A percentile compares a stretch with the other conserved stretches of the same genome.
These are phyloP conservation scores for Parauchenoglanis ngamensis DNA, from an alignment of 2,797 vertebrate genomes.

Conservation along the genomic window DNA sequence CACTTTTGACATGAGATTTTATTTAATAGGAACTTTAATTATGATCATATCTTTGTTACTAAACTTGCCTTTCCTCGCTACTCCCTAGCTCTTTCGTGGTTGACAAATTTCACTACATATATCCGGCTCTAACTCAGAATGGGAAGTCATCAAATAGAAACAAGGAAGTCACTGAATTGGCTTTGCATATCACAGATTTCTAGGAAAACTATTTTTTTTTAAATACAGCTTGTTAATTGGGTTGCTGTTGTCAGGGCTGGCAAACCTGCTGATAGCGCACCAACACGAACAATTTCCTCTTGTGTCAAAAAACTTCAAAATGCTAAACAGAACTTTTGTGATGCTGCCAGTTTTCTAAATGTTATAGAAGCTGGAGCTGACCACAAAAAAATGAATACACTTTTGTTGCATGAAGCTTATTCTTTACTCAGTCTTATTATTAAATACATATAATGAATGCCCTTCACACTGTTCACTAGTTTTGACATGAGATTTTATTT, in stretches of 20 bases:
- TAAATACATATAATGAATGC: not conserved
- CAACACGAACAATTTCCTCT: not conserved
- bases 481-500: not conserved
- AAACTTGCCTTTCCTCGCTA: not conserved
- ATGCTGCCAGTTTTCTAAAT: not conserved
- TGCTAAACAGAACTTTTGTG: not conserved
- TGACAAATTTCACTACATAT: not conserved
- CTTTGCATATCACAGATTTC: not conserved
- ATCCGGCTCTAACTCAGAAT: not conserved
- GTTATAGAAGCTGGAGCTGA: not conserved
- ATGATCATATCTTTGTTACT: not conserved
- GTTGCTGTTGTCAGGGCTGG: too few species aligned
- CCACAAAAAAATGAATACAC: not conserved
- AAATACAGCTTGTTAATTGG: too few species aligned
- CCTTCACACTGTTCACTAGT: not conserved
- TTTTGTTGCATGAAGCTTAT: not conserved
- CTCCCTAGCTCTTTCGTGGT: not conserved
- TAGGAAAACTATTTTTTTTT: too few species aligned
- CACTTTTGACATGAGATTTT: not conserved
- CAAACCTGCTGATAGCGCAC: too few species aligned
- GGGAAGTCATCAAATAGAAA: not conserved
- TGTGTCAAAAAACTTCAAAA: not conserved
- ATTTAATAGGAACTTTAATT: not conserved
- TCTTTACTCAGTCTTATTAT: not conserved
- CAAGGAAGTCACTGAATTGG: not conserved